Conservation (phyloP, 2,888 invertebrate species). For the Chrysolina haemoptera region DNA sequence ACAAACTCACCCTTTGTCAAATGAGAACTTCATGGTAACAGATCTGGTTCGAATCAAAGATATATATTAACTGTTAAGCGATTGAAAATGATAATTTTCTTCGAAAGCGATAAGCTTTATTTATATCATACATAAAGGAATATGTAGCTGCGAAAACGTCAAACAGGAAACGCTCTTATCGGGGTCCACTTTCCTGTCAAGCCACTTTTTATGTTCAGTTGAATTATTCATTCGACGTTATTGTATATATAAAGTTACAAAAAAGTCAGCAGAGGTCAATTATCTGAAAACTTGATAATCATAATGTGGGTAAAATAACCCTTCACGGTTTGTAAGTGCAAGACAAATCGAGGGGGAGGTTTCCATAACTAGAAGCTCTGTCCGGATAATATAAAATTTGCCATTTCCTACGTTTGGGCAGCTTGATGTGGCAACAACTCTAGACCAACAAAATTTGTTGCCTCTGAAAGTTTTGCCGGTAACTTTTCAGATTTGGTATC, state of each 20-base stretch:
- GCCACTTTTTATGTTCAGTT: slow-evolving; percentile 45
- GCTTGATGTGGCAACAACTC: no score
- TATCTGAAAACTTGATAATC: slow-evolving; percentile 14
- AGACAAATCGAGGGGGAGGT: no score
- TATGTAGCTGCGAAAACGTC: slow-evolving; percentile 36
- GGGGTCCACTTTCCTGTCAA: slow-evolving; percentile 59
- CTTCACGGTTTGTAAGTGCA: no score
- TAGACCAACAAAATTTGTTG: no score
- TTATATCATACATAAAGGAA: slow-evolving; percentile 45
- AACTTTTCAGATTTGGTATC: no score
- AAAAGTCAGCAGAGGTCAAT: slow-evolving; percentile 12
- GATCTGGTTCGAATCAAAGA: slow-evolving; percentile 3
- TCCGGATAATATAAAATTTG: no score
- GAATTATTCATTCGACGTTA: slow-evolving; percentile 49
- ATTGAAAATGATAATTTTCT: slow-evolving; percentile 38
- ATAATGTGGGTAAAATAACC: neutral
- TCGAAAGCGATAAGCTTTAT: slow-evolving; percentile 32
- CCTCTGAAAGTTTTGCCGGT: no score
- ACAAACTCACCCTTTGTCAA: neutral
- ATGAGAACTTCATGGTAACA: neutral
- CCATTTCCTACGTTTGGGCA: no score
- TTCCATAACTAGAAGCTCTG: no score
- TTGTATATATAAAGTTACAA: slow-evolving; percentile 6
- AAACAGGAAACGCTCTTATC: slow-evolving; percentile 59
- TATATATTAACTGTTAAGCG: slow-evolving; percentile 30